These are phyloP conservation scores for Leptinotarsa juncta DNA, from an alignment of 2,888 invertebrate species.

Conservation along the genomic window DNA sequence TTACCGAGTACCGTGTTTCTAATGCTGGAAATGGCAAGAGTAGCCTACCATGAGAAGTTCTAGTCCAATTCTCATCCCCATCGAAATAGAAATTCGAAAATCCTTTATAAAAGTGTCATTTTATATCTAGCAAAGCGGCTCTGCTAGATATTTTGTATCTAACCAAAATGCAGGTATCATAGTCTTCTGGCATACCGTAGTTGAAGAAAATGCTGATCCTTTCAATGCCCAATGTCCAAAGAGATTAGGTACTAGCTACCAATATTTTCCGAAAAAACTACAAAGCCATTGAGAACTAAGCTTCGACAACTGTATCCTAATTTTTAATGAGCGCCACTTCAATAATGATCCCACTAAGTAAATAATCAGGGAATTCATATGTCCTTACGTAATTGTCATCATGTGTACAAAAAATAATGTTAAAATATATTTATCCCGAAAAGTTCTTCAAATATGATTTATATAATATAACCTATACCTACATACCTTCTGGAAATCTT, in stretches of 20 bases:
- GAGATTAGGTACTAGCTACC: conserved; percentile 97
- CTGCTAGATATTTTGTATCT: too few species aligned
- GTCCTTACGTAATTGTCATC: conserved; percentile 61
- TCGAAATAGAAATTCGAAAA: too few species aligned
- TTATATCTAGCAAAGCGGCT: too few species aligned
- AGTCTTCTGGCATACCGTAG: conserved; percentile 99
- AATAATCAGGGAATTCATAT: conserved; percentile 57
- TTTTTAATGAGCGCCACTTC: not conserved
- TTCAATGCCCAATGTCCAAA: conserved; percentile 99
- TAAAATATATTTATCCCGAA: not conserved
- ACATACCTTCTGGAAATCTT: conserved; percentile 92
- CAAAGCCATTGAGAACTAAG: not conserved
- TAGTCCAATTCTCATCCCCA: too few species aligned
- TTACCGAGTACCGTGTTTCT: too few species aligned
- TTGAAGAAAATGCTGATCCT: conserved; percentile 99
- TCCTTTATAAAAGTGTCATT: too few species aligned
- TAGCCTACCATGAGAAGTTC: too few species aligned
- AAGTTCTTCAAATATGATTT: too few species aligned
- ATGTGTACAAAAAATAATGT: conserved; percentile 31
- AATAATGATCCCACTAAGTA: conserved; percentile 46
- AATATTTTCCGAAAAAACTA: conserved; percentile 79
- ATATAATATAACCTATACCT: too few species aligned
- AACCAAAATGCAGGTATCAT: conserved; percentile 97
- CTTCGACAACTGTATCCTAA: not conserved
- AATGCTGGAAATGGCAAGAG: too few species aligned